phyloP scores from a whole-genome alignment of 1,140 invertebrate species.

The Melanaphis sacchari region DNA sequence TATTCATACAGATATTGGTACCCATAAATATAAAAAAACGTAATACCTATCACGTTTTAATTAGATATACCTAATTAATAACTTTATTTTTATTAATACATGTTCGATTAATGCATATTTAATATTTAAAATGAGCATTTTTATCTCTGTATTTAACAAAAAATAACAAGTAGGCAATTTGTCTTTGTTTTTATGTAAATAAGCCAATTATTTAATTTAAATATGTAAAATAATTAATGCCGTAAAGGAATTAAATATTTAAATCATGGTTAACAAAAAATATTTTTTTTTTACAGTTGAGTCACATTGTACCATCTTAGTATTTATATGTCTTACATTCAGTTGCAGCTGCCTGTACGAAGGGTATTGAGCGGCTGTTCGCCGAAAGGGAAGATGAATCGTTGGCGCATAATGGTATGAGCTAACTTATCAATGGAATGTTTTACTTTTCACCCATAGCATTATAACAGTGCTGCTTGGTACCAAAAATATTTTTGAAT shows the following conservation, averaged over 20 bases:
- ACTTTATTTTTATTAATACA: not conserved
- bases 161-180: not conserved
- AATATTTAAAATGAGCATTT: not conserved
- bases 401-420: not conserved
- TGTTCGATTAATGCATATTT: not conserved
- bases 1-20: too few species aligned
- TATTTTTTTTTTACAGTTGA: not conserved
- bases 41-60: too few species aligned
- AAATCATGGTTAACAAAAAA: not conserved
- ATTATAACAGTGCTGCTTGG: not conserved
- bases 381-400: not conserved
- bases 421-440: constrained; percentile 22
- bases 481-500: not conserved
- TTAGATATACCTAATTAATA: not conserved
- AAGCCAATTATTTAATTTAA: not conserved
- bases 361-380: not conserved
- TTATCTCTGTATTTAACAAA: not conserved
- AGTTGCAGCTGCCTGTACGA: constrained; percentile 6
- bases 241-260: not conserved
- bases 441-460: not conserved
- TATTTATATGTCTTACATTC: not conserved
- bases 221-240: not conserved
- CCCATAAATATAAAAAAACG: too few species aligned
- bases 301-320: not conserved
- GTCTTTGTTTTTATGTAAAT: not conserved